Evolutionary conservation across 2,113 vertebrate species (phyloP), one percentile per base, ranked within the genome.

Genomic region (Austrofundulus limnaeus): DNA sequence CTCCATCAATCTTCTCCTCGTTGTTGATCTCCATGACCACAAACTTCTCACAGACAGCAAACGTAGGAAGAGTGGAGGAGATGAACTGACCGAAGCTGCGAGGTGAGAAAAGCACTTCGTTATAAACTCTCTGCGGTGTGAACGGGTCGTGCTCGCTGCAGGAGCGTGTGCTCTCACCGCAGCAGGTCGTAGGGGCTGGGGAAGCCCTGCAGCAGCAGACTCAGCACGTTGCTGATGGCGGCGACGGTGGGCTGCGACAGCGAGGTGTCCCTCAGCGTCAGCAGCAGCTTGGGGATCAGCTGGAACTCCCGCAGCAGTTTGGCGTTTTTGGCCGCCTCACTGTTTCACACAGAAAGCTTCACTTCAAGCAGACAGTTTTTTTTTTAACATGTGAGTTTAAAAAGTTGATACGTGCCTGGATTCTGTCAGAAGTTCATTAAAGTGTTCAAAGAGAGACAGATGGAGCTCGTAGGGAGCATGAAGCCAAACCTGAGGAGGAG

Each of bases 11-110:
- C 77, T 97, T 99, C 83, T 98, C 97, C 88, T 99, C 96, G 7
- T 94, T 93, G 50, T 93, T 96, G 80, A 96, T 90, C 85, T 98
- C 97, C 97, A 99, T 99, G 61, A 96, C 89, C n/a, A 98, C 96
- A 91, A 99, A 99, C 91, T 98, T 99, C 90, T 99, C 97, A 87
- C 96, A 98, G 62, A 98, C 96, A 0, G 97, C 96, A 64, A 98
- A 98, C 0, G 97, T 97, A 62, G 96, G 97, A 57, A 99, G 91
- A 60, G 97, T 98, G 21, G 97, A 98, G 61, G 97, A 96, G 87
- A 98, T 94, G 84, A 98, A 98, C 89, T 99, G 97, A 49, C 97
- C 97, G 66, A 96, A 98, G 83, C 97, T 90, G 90, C 16, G 56
- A 49, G 66, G 24, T 1, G 17, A 11, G 41, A 25, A 25, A 2